These are phyloP conservation scores for Dione vanillae DNA, from an alignment of 2,888 invertebrate genomes.

Conservation along the genomic window DNA sequence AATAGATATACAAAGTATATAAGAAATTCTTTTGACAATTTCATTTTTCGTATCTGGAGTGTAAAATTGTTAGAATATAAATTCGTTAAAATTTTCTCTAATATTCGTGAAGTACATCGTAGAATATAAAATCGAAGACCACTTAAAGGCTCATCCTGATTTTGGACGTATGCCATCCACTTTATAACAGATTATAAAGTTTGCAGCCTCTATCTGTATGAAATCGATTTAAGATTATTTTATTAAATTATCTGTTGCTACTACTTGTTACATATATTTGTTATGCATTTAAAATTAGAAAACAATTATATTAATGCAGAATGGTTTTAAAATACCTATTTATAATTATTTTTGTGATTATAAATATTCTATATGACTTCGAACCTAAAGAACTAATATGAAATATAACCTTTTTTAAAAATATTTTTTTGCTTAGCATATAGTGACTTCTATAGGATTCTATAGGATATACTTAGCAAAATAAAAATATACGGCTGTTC, in stretches of 20 bases:
- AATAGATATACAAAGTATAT: too few relatives aligned
- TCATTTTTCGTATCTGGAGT: neutral
- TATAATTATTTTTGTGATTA: neutral
- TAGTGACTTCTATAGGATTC: too few relatives aligned
- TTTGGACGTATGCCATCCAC: conserved; percentile 26
- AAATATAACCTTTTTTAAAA: too few relatives aligned
- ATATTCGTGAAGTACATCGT: conserved; percentile 1
- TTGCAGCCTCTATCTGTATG: neutral
- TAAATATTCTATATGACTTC: too few relatives aligned
- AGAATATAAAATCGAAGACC: conserved; percentile 10
- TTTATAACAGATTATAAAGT: conserved; percentile 11
- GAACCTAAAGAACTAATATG: neutral
- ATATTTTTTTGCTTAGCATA: too few relatives aligned
- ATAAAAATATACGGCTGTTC: neutral
- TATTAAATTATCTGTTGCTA: conserved; percentile 18
- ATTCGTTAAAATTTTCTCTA: neutral
- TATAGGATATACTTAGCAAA: neutral
- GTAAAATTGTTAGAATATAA: neutral
- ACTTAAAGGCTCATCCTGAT: conserved; percentile 26
- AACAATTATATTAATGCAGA: neutral
- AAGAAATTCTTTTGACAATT: neutral
- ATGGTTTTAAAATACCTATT: neutral
- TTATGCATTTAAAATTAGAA: neutral
- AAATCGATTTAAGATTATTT: conserved; percentile 21
- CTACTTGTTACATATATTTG: neutral